Percentiles rank a stretch among this genome's conserved stretches.
These are phyloP conservation scores for Marcusenius ussheri DNA, from an alignment of 2,113 vertebrate genomes.

Conservation along the genomic window DNA sequence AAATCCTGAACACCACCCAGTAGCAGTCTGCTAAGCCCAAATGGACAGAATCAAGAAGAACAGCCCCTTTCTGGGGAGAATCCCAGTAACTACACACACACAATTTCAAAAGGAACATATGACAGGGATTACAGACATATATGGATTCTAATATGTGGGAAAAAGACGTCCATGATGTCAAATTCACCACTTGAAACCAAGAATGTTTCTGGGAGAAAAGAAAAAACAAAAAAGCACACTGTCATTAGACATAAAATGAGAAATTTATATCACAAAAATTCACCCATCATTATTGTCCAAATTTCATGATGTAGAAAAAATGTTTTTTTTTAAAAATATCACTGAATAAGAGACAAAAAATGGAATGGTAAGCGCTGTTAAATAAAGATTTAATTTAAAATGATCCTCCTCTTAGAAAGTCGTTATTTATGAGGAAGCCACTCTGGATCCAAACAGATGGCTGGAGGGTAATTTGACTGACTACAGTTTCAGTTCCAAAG, in stretches of 20 bases:
- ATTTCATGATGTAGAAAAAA: not conserved
- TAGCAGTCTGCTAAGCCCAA: not conserved
- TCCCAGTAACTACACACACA: not conserved
- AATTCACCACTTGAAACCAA: not conserved
- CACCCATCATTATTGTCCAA: not conserved
- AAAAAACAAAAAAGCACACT: not conserved
- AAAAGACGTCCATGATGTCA: not conserved
- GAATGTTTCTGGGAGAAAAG: not conserved
- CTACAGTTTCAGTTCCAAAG: constrained; percentile 17
- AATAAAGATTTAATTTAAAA: constrained; percentile 7
- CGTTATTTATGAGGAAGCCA: not conserved
- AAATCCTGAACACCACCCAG: constrained; percentile 13
- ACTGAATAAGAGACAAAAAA: not conserved
- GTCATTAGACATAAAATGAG: not conserved
- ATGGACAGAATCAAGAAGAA: not conserved
- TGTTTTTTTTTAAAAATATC: not conserved
- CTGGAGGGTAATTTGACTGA: not conserved
- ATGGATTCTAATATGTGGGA: not conserved
- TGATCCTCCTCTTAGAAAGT: not conserved
- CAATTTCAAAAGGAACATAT: not conserved
- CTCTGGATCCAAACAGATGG: not conserved
- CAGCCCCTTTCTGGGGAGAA: not conserved
- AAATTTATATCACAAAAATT: not conserved
- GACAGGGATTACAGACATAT: not conserved
- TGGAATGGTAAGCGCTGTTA: constrained; percentile 17